phyloP scores from a whole-genome alignment of 2,888 invertebrate genomes.

The Choristoneura rosaceana region DNA sequence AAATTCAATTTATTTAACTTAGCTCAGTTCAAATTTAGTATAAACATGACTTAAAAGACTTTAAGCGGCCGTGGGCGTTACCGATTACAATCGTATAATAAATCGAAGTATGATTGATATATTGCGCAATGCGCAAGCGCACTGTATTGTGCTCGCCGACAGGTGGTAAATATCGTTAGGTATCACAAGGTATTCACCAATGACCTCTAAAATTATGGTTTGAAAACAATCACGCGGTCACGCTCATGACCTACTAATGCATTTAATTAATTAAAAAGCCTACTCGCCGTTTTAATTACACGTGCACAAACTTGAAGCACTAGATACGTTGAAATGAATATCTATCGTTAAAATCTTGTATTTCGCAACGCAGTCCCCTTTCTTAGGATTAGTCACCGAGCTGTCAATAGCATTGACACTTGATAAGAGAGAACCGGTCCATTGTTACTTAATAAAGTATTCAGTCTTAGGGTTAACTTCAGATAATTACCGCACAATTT shows the following conservation, averaged over 20 bases:
- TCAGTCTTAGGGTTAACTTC: too few species aligned
- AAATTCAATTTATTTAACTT: slow-evolving; percentile 22
- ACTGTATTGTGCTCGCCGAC: slow-evolving; percentile 44
- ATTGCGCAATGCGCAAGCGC: slow-evolving; percentile 45
- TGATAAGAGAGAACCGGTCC: slow-evolving; percentile 9
- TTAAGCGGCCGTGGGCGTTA: slow-evolving; percentile 27
- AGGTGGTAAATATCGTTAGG: slow-evolving; percentile 37
- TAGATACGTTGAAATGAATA: neutral
- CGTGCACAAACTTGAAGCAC: neutral
- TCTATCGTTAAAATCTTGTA: neutral
- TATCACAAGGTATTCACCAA: slow-evolving; percentile 17
- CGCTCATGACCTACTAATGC: slow-evolving; percentile 35
- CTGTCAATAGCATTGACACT: slow-evolving; percentile 1
- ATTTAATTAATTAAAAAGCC: slow-evolving; percentile 34
- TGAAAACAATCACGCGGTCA: slow-evolving; percentile 29
- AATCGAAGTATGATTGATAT: slow-evolving; percentile 44
- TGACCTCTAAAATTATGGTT: slow-evolving; percentile 33
- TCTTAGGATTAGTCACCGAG: slow-evolving; percentile 18
- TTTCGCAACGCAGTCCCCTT: slow-evolving; percentile 16
- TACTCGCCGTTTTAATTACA: slow-evolving; percentile 16
- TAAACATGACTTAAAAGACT: slow-evolving; percentile 30
- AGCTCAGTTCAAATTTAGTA: slow-evolving; percentile 24
- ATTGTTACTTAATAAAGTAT: slow-evolving; percentile 2
- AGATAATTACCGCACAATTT: neutral
- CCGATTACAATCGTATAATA: slow-evolving; percentile 36